Base-by-base conservation (phyloP, 2,113 vertebrate genomes). In the Prinia subflava region DNA sequence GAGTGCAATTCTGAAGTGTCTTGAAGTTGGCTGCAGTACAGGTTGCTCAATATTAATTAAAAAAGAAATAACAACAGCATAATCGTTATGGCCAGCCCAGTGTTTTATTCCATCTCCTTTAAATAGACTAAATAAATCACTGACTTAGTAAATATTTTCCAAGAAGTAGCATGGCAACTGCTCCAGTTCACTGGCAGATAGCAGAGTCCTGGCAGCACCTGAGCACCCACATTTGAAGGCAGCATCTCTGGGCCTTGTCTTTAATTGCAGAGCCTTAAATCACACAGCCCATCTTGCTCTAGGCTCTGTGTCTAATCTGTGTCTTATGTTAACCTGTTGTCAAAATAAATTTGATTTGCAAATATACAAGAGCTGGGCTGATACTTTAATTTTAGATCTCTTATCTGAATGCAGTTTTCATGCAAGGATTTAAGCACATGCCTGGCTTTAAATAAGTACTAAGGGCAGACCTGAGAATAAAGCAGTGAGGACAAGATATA, bases 281-380 rank as follows among this genome's bases (percentile, higher is more conserved):
- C 63, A 79, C 20, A 53, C 35, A 62, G 4, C 12, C 68, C n/a
- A 3, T 41, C 74, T 59, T 63, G 47, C 75, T 80, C 87, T 16
- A 71, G 89, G 89, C 89, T 71, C n/a, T 50, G 1, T 46, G 42
- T 75, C 81, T 91, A 59, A 46, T 47, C 60, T 8, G 0, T 31
- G 42, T 68, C 53, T 91, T 71, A 56, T 21, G n/a, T 53, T 81
- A 94, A 83, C 41, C 68, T 82, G 69, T 70, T 79, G 93, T 93
- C 91, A 93, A 93, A 93, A 92, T 50, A 69, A 81, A 90, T 93
- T 62, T 79, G 41, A 70, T 75, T 91, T 85, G 88, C 47, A 84
- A 60, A 71, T 17, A 41, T 27, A 52, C 41, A 67, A 55, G 41
- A 63, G 39, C 41, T 23, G 57, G 70, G 44, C 53, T 55, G 74